These are phyloP conservation scores for Dryobates pubescens DNA, from an alignment of 2,797 vertebrate species.

Conservation along the genomic window DNA sequence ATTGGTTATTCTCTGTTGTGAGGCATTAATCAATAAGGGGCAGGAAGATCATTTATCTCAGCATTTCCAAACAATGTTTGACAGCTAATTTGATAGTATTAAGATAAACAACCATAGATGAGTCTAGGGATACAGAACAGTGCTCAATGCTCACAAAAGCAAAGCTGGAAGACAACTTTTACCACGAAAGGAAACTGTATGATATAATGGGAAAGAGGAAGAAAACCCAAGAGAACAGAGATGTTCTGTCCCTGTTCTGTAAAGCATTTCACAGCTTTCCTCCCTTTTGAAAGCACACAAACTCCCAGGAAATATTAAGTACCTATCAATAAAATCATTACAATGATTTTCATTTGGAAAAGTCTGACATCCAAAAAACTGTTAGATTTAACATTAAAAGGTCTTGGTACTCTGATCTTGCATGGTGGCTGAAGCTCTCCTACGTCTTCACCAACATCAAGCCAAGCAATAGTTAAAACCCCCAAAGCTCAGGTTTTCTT, in stretches of 20 bases:
- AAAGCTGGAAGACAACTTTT: neutral
- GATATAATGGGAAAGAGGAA: neutral
- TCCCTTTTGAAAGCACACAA: neutral
- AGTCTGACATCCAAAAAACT: neutral
- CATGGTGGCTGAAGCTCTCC: neutral
- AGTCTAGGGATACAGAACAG: neutral
- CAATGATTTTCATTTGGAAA: neutral
- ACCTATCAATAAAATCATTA: neutral
- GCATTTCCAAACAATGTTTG: slow-evolving; percentile 54
- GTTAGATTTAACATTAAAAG: neutral
- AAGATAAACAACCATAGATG: slow-evolving; percentile 16
- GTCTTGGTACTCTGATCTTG: neutral
- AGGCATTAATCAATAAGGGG: neutral
- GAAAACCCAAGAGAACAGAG: neutral
- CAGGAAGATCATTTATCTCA: neutral
- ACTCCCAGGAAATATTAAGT: neutral
- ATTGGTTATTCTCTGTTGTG: neutral
- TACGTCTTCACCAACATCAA: neutral
- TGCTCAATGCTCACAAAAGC: neutral
- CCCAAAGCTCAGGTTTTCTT: neutral
- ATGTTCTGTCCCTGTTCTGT: neutral
- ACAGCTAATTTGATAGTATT: slow-evolving; percentile 38
- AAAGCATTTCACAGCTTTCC: neutral
- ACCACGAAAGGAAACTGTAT: slow-evolving; percentile 41
- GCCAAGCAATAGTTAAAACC: rapidly evolving